Evolutionary conservation across 2,797 vertebrate genomes (phyloP), one percentile per base, ranked within the genome.

Genomic region (Pangasius djambal): DNA sequence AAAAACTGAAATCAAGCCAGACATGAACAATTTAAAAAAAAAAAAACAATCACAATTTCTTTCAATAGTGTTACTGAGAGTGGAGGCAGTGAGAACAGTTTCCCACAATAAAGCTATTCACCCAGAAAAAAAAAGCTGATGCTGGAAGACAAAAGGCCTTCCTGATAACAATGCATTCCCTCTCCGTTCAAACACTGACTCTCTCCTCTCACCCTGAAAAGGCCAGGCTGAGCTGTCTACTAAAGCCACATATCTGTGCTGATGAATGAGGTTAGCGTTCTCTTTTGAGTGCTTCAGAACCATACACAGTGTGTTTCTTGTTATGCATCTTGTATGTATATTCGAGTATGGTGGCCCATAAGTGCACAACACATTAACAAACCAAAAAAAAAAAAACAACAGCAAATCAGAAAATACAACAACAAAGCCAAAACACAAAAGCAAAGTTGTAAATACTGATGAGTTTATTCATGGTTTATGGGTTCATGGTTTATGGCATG

Each of bases 61-160:
- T 61, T 87, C 59, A 85, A 77, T 63, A 63, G 69, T 72, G 72
- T 86, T 79, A 86, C 57, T 83, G 44, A 78, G 86, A 81, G 48
- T 82, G 88, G 89, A 91, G 89, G 69, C 31, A 67, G 72, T 40
- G 81, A 78, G 88, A 91, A 90, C 88, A 85, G 44, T 89, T 91
- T 91, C 90, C 82, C 85, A 93, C 90, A 92, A 92, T 90, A 87
- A 90, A 87, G 55, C 91, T 79, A 90, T 91, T 92, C 93, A 91
- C 65, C 77, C 75, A 75, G 89, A 92, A 90, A 93, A 92, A 92
- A 93, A 93, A 90, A 88, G 92, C 90, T 84, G 89, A 88, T 90
- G 78, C 88, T 88, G 85, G 87, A 92, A 92, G 90, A 93, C 92
- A 93, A 94, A 93, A 92, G 88, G 67, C 72, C 90, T 88, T 84